These are phyloP conservation scores for Machimus rusticus DNA, from an alignment of 2,888 invertebrate species.

Conservation along the genomic window DNA sequence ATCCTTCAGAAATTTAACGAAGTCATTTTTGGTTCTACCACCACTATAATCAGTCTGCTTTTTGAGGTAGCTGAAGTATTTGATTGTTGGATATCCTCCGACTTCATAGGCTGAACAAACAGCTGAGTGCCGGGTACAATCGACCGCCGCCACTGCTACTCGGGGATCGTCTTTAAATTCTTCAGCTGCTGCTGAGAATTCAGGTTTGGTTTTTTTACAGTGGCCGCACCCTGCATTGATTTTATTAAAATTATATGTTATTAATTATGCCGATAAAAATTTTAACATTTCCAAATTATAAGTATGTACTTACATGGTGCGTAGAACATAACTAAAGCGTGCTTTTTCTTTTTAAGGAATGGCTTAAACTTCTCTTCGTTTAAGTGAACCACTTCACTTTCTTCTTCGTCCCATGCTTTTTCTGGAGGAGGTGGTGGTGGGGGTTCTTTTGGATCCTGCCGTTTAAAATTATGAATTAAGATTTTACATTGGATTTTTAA, in stretches of 20 bases:
- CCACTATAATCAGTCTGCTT: constrained; percentile 73
- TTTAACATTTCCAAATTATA: neutral
- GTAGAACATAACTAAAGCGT: constrained; percentile 89
- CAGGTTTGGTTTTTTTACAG: constrained; percentile 87
- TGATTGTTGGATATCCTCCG: constrained; percentile 85
- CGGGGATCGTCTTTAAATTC: constrained; percentile 78
- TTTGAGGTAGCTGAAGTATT: constrained; percentile 84
- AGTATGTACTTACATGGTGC: constrained; percentile 80
- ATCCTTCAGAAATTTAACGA: constrained; percentile 55
- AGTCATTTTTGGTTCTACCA: constrained; percentile 72
- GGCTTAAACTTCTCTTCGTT: constrained; percentile 75
- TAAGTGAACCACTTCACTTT: constrained; percentile 79
- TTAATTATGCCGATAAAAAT: neutral
- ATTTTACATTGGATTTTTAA: neutral
- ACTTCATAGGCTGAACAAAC: constrained; percentile 77
- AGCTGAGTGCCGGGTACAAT: constrained; percentile 73
- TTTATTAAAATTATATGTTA: neutral
- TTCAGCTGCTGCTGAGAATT: constrained; percentile 78
- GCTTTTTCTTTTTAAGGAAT: constrained; percentile 83
- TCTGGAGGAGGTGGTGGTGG: constrained; percentile 86
- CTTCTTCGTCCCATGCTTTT: constrained; percentile 79
- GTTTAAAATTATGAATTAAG: constrained; percentile 1
- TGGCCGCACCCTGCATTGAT: constrained; percentile 82
- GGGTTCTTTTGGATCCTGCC: constrained; percentile 77
- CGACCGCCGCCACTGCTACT: constrained; percentile 82